Evolutionary conservation across 2,888 invertebrate genomes (phyloP), one percentile per base, ranked within the genome.

Genomic region (Drosophila pseudotalamancana): DNA sequence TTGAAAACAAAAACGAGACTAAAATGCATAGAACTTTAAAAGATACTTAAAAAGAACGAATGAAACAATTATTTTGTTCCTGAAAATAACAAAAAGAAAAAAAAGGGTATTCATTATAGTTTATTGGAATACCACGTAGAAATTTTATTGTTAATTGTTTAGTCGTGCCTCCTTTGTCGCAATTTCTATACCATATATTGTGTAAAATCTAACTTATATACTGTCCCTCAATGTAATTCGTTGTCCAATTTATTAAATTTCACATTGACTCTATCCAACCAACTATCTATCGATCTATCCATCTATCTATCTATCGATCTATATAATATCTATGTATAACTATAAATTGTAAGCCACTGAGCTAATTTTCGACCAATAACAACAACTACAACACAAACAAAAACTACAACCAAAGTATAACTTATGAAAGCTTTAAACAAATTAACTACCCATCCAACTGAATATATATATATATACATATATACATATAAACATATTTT

Each of bases 401-500:
- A 23, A 48, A 45, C 51, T 49, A 49, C 56, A 51, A 43, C 57
- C 27, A 76, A 72, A 59, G 64, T 60, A 64, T 51, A 68, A 84
- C 78, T 70, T 71, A 87, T 60, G 61, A 81, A 84, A 84, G 87
- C 87, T 84, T 87, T 84, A 81, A 81, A 69, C 25, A 59, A 48
- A 55, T 31, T 45, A 72, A 67, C 76, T 71, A 62, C 80, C 87
- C 85, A 84, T 87, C 87, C 81, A 81, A 70, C 63, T 64, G 40
- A 70, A 37, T 31, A 57, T 9, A 55, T 21, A 45, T 14, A 51
- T 4, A 51, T 9, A 48, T 11, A 32, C n/a, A 45, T n/a, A 62
- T 32, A 46, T 51, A 48, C 27, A 42, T 29, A 37, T 34, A 35
- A 42, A 39, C 53, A 45, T 60, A 54, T 56, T 60, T 60, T 78